Evolutionary conservation across 2,113 vertebrate genomes (phyloP).

Genomic region (Microcebus griseorufus): DNA sequence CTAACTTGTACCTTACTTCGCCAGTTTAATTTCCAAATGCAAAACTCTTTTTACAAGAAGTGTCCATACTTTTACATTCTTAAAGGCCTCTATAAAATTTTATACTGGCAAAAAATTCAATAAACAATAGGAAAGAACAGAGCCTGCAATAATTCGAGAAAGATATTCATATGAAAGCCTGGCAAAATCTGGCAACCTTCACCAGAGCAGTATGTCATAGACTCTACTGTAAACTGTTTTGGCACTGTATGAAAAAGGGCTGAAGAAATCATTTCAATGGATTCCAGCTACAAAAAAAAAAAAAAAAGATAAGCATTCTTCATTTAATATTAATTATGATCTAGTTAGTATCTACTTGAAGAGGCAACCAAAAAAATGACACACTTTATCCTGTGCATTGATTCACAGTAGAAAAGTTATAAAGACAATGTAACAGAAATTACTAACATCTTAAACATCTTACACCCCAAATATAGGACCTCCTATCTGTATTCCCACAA

Average conservation of each 20-base stretch:
- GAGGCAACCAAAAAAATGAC: not conserved
- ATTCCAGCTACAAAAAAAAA: not conserved
- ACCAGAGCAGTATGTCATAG: not conserved
- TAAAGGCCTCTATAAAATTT: not conserved
- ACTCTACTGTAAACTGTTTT: not conserved
- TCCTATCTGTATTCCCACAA: not conserved
- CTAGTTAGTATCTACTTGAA: not conserved
- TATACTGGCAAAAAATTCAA: not conserved
- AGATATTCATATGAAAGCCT: not conserved
- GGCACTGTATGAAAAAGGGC: not conserved
- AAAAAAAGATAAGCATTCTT: not conserved
- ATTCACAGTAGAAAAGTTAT: not conserved
- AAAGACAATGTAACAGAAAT: not conserved
- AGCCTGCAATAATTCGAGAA: not conserved
- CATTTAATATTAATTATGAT: not conserved
- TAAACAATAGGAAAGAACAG: not conserved
- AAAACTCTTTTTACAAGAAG: slow-evolving; percentile 9
- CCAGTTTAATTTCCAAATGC: not conserved
- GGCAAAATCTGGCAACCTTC: not conserved
- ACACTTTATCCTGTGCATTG: not conserved
- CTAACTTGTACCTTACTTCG: not conserved
- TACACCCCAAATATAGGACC: not conserved
- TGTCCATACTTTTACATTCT: not conserved
- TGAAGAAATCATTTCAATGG: slow-evolving; percentile 2
- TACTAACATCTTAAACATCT: not conserved